Conservation (phyloP, 2,113 vertebrate species). For the Rhodinocichla rosea region DNA sequence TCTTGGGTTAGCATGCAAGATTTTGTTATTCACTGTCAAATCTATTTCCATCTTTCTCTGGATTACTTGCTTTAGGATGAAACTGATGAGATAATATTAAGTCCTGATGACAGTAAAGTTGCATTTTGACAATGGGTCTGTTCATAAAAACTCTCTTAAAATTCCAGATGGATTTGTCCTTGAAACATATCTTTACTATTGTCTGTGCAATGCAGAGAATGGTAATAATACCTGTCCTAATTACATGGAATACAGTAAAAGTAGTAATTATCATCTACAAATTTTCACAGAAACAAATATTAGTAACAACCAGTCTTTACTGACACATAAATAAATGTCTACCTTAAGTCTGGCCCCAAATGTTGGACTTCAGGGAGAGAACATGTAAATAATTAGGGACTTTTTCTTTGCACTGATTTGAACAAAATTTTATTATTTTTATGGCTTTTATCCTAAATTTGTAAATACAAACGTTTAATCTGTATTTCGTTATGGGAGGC, state of each 20-base stretch:
- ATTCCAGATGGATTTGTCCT: not conserved
- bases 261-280: not conserved
- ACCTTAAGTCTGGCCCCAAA: not conserved
- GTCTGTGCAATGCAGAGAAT: not conserved
- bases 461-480: not conserved
- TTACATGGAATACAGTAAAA: not conserved
- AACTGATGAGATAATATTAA: not conserved
- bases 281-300: not conserved
- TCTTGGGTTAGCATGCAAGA: fast-evolving
- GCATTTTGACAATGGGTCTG: not conserved
- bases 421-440: not conserved
- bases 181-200: not conserved
- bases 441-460: not conserved
- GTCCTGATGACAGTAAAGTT: not conserved
- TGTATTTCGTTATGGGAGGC: not conserved
- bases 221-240: not conserved
- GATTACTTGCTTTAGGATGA: not conserved
- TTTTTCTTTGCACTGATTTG: not conserved
- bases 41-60: not conserved
- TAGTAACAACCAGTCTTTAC: not conserved
- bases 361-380: not conserved
- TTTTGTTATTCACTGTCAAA: not conserved
- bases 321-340: not conserved
- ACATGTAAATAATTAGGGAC: not conserved
- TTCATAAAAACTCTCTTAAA: not conserved